Base-by-base conservation (phyloP, 92 coral and sea anemone species). In the Heteractis magnifica region DNA sequence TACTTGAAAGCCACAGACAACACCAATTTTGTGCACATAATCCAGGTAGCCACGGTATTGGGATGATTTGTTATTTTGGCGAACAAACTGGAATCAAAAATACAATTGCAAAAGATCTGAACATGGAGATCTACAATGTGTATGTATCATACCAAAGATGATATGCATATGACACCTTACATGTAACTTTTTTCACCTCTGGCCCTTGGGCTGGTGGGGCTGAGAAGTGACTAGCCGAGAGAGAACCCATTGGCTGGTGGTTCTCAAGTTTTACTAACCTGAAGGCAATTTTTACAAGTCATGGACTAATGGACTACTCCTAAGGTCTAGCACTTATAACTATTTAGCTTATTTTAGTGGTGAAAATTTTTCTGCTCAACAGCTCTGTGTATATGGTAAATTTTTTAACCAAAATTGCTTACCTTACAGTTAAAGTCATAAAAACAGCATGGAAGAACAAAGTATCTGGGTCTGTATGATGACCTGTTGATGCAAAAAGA, bases 361-460 rank as follows among this genome's bases (percentile, higher is more conserved):
- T 2, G 58, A 8, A 53, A 34, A 34, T 34, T 1, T 34, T 34
- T 18, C 70, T 62, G 18, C 19, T 0, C 23, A 6, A 16, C 19
- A 6, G 19, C 2, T 16, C 9, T 18, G 70, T 11, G 5, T 12
- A 13, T 15, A 62, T 18, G 20, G 70, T 16, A 62, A n/a, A 62
- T 6, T 23, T 62, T 62, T 62, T 18, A 62, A 18, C 1, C 12
- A 41, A 6, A 19, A 7, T 51, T 56, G 34, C 82, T 56, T 87
- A 96, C 99, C 95, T 96, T 96, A 86, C 93, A 88, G 72, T 93
- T 90, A 86, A 96, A 96, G 81, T 94, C 99, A 79, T 90, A 93
- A 59, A 96, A 82, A 81, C 99, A 96, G 71, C 99, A 96, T 2
- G 99, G 99, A 60, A 96, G 81, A 20, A 96, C 98, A 86, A 96